These are phyloP conservation scores for Synanthedon tipuliformis DNA, from an alignment of 2,888 invertebrate species.

Conservation along the genomic window DNA sequence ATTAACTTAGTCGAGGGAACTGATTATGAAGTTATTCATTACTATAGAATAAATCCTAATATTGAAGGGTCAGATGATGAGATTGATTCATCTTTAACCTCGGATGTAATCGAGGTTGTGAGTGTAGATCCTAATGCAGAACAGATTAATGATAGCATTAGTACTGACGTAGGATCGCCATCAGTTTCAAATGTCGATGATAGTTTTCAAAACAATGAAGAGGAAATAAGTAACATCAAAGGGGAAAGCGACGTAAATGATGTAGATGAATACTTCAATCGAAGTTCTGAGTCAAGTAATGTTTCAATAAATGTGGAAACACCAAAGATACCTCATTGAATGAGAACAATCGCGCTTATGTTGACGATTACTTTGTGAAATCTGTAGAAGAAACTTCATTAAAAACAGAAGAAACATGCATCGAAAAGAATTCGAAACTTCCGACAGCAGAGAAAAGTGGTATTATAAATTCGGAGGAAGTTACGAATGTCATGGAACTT, in stretches of 20 bases:
- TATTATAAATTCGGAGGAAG: conserved; percentile 4
- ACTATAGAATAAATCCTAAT: conserved; percentile 54
- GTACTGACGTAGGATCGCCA: conserved; percentile 40
- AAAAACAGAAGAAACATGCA: not conserved
- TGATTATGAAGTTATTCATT: conserved; percentile 56
- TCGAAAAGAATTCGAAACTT: not conserved
- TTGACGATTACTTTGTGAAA: conserved; percentile 46
- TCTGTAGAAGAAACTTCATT: conserved; percentile 20
- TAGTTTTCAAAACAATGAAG: conserved; percentile 31
- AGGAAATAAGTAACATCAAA: conserved; percentile 37
- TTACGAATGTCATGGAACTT: conserved; percentile 19
- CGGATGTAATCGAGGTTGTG: not conserved
- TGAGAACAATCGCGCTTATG: not conserved
- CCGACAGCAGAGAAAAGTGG: not conserved
- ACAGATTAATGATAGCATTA: conserved; percentile 24
- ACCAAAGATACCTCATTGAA: conserved; percentile 11
- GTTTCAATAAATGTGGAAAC: conserved; percentile 11
- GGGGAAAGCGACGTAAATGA: conserved; percentile 51
- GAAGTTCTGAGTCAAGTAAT: conserved; percentile 9
- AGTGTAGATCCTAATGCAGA: conserved; percentile 12
- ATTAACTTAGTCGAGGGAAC: conserved; percentile 47
- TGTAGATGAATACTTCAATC: conserved; percentile 60
- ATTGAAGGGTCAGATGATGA: conserved; percentile 49
- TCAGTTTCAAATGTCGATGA: conserved; percentile 63
- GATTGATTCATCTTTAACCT: conserved; percentile 6